phyloP scores from a whole-genome alignment of 2,888 invertebrate species.

The Coenonympha glycerion region DNA sequence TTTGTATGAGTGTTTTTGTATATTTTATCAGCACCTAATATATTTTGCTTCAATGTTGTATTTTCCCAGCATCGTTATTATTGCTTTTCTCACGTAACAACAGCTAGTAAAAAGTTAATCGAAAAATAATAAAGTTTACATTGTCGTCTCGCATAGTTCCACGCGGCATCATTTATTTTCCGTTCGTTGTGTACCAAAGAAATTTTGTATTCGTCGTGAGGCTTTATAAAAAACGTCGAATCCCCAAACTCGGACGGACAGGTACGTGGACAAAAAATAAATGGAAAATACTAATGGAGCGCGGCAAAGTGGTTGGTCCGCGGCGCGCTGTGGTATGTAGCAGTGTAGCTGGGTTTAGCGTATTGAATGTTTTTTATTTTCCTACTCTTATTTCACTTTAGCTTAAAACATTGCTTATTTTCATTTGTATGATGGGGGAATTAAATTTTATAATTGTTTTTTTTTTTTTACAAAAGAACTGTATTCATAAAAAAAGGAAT shows the following conservation, averaged over 20 bases:
- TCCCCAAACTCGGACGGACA: conserved; percentile 72
- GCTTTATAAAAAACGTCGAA: conserved; percentile 67
- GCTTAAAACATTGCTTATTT: too few species aligned
- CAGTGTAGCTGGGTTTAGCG: conserved; percentile 37
- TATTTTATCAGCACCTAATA: conserved; percentile 1
- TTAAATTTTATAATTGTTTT: too few species aligned
- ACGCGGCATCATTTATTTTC: conserved; percentile 69
- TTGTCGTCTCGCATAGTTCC: conserved; percentile 48
- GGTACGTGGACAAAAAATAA: conserved; percentile 76
- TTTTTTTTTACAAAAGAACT: too few species aligned
- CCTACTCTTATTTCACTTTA: background rate
- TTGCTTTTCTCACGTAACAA: conserved; percentile 22
- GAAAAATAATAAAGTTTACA: conserved; percentile 54
- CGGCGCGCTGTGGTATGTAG: conserved; percentile 50
- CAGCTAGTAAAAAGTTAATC: conserved; percentile 48
- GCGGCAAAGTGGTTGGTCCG: conserved; percentile 60
- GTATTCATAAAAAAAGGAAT: too few species aligned
- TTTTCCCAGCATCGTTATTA: conserved; percentile 5
- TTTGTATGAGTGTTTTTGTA: too few species aligned
- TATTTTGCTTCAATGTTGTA: background rate
- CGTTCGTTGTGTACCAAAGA: conserved; percentile 58
- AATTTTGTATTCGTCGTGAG: conserved; percentile 73
- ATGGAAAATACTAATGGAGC: conserved; percentile 76
- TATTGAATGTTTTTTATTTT: conserved; percentile 3
- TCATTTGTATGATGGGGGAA: too few species aligned